phyloP scores from a whole-genome alignment of 2,797 vertebrate genomes.

The Atherinosoma microstoma region DNA sequence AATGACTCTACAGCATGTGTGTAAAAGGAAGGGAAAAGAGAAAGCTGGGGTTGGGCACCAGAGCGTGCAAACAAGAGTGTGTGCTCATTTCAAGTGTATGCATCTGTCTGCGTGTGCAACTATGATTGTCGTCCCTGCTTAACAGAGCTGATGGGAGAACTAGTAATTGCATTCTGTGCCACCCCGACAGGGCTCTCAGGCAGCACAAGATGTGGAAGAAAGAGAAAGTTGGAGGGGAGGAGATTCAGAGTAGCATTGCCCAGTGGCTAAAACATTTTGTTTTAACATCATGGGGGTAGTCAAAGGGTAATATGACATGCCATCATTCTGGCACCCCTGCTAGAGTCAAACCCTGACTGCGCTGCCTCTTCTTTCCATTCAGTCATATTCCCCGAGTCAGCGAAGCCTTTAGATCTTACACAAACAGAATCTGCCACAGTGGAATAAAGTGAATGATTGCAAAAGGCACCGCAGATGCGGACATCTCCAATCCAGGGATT shows the following conservation, averaged over 20 bases:
- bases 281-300: slow-evolving; percentile 39
- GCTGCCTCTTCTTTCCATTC: slow-evolving; percentile 22
- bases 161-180: slow-evolving; percentile 71
- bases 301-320: slow-evolving; percentile 42
- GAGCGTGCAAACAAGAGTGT: slow-evolving; percentile 27
- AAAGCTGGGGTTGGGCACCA: slow-evolving; percentile 20
- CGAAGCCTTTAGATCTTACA: slow-evolving; percentile 44
- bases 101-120: slow-evolving; percentile 27
- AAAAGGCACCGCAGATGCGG: slow-evolving; percentile 26
- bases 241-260: slow-evolving; percentile 13
- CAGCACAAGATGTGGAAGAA: slow-evolving; percentile 36
- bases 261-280: slow-evolving; percentile 38
- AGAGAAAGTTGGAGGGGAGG: neutral
- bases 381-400: slow-evolving; percentile 29
- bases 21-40: slow-evolving; percentile 22
- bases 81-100: slow-evolving; percentile 53
- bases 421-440: slow-evolving; percentile 53
- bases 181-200: slow-evolving; percentile 51
- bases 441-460: slow-evolving; percentile 40
- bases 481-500: slow-evolving; percentile 55
- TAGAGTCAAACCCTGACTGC: slow-evolving; percentile 19
- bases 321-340: slow-evolving; percentile 24
- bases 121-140: slow-evolving; percentile 56
- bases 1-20: slow-evolving; percentile 23
- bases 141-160: slow-evolving; percentile 56